A percentile compares a stretch with the other conserved stretches of the same genome.
These are phyloP conservation scores for Nilaparvata lugens DNA, from an alignment of 1,140 invertebrate genomes.

Conservation along the genomic window DNA sequence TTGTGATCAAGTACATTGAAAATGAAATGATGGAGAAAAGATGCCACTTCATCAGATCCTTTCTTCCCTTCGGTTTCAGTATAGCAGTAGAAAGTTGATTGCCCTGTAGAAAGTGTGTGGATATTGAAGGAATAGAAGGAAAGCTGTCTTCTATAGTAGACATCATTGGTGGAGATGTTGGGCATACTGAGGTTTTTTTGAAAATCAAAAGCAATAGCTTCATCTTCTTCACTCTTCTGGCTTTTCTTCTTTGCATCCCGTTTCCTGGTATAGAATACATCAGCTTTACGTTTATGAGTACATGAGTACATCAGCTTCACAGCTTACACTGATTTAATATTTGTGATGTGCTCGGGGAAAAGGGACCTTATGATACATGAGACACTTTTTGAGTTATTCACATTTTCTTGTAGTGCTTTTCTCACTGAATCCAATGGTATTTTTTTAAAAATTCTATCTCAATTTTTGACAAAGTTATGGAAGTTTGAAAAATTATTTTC, in stretches of 20 bases:
- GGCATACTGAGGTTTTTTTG: conserved; percentile 20
- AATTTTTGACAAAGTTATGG: no score
- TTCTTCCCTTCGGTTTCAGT: conserved; percentile 17
- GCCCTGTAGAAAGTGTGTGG: conserved; percentile 11
- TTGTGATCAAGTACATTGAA: conserved; percentile 12
- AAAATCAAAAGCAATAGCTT: conserved; percentile 21
- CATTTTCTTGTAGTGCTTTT: no score
- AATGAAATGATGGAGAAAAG: conserved; percentile 14
- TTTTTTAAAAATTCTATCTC: no score
- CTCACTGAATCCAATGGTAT: no score
- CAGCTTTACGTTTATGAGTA: conserved; percentile 13
- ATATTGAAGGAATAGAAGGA: conserved; percentile 22
- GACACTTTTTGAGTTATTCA: no score
- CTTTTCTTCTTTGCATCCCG: neutral
- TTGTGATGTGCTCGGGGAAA: no score
- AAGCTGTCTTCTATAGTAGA: conserved; percentile 23
- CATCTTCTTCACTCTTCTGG: conserved; percentile 1
- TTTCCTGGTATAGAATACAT: conserved; percentile 17
- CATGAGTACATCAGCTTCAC: neutral
- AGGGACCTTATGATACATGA: no score
- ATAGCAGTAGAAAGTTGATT: conserved; percentile 20
- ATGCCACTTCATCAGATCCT: conserved; percentile 16
- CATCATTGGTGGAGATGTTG: conserved; percentile 20
- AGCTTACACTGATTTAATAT: neutral
- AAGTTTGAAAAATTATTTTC: no score